Evolutionary conservation across 2,888 invertebrate species (phyloP).

Genomic region (Cheilosia pagana): DNA sequence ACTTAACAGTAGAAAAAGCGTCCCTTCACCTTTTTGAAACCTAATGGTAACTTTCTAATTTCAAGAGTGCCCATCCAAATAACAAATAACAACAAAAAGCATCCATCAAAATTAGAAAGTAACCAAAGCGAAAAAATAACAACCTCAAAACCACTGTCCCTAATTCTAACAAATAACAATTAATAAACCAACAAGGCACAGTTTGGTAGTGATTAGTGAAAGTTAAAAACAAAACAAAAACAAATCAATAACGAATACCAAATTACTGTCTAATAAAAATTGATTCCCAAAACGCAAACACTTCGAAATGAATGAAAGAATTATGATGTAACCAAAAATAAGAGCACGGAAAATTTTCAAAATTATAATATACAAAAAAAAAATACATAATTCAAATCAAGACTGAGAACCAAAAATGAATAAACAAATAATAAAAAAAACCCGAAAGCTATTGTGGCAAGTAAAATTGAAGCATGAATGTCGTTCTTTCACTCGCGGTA

Average conservation of each 20-base stretch:
- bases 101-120: conserved; percentile 30
- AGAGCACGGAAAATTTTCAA: conserved; percentile 35
- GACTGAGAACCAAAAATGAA: conserved; percentile 4
- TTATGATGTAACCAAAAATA: conserved; percentile 18
- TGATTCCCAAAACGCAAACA: neutral
- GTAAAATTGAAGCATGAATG: conserved; percentile 22
- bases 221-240: conserved; percentile 32
- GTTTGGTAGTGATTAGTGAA: conserved; percentile 58
- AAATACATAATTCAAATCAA: conserved; percentile 30
- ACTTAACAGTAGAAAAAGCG: conserved; percentile 35
- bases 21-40: neutral
- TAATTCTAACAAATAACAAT: conserved; percentile 32
- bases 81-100: conserved; percentile 13
- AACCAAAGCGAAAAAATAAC: conserved; percentile 11
- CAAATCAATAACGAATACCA: conserved; percentile 45
- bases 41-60: conserved; percentile 10
- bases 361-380: conserved; percentile 20
- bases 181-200: conserved; percentile 71
- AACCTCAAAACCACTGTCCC: conserved; percentile 71
- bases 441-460: conserved; percentile 24
- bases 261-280: conserved; percentile 54
- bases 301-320: conserved; percentile 33
- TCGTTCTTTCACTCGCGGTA: conserved; percentile 46
- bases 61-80: neutral
- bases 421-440: neutral